A percentile compares a stretch with the other conserved stretches of the same genome.
These are phyloP conservation scores for Argentina silus DNA, from an alignment of 2,797 vertebrate genomes.

Conservation along the genomic window DNA sequence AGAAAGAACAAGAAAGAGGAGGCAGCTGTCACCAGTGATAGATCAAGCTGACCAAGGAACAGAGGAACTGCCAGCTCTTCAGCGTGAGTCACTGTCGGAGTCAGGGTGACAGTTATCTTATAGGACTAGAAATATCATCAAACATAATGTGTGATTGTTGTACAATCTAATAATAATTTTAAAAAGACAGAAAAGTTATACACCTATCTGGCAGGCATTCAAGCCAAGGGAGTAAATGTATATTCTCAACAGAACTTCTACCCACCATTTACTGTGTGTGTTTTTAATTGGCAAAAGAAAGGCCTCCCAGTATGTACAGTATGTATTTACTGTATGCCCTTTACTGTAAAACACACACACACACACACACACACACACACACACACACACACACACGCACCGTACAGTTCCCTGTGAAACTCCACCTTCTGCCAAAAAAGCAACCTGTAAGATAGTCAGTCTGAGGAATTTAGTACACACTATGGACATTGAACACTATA, in stretches of 20 bases:
- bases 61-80: constrained; percentile 3
- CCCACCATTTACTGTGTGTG: background rate
- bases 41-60: background rate
- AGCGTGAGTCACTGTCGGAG: background rate
- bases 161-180: background rate
- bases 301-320: background rate
- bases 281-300: background rate
- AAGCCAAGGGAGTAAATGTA: background rate
- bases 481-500: too few species aligned
- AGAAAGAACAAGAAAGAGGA: background rate
- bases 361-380: too few species aligned
- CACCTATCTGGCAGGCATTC: background rate
- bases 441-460: too few species aligned
- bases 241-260: background rate
- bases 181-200: background rate
- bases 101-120: background rate
- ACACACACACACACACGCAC: too few species aligned
- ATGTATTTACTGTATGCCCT: too few species aligned
- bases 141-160: background rate
- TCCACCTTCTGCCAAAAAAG: too few species aligned
- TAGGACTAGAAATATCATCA: background rate
- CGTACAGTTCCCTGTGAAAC: too few species aligned
- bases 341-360: too few species aligned
- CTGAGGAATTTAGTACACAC: too few species aligned
- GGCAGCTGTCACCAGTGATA: background rate